Base-by-base conservation (phyloP, 1,140 invertebrate species). In the Papilio polyxenes region DNA sequence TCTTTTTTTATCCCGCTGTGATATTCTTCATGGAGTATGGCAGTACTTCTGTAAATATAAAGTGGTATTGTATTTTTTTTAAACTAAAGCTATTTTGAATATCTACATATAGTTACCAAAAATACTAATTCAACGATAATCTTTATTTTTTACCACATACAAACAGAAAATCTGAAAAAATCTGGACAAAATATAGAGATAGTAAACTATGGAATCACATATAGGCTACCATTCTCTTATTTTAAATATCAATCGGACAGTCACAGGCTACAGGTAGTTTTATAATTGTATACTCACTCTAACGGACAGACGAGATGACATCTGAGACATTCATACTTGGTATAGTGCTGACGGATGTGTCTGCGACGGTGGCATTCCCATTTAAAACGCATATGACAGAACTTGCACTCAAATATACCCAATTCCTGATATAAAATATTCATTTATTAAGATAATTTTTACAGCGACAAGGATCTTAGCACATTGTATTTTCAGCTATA, bases 331-430 rank as follows among this genome's bases (percentile, higher is more conserved):
- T 91, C 81, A 53, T 87, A 93, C 40, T 86, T 89, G 0, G 81
- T 84, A 80, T 89, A 93, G 44, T 94, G 92, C 23, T 90, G 84
- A 2, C 83, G 72, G 56, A 92, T 86, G 62, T 94, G 93, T 17
- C 87, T 89, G 0, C 84, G 84, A 9, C 92, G 51, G 17, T 89
- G 81, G 23, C 89, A 89, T 3, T 88, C 86, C 83, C 87, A 87
- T 62, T 87, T 91, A 83, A 90, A 92, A 0, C 90, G 85, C 86
- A 90, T 90, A 0, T 83, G 87, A 48, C 93, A 94, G 81, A 94
- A 91, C 0, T 85, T 86, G 80, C 93, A 94, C 65, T 90, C 89
- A 23, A 86, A 83, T 7, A 40, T 37, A 2, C 86, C 87, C 69
- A 84, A 84, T 0, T 82, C 83, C 88, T 89, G 81, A 17, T 53